A percentile compares a stretch with the other conserved stretches of the same genome.
phyloP scores from a whole-genome alignment of 2,113 vertebrate genomes.

The Alaudala cheleensis region DNA sequence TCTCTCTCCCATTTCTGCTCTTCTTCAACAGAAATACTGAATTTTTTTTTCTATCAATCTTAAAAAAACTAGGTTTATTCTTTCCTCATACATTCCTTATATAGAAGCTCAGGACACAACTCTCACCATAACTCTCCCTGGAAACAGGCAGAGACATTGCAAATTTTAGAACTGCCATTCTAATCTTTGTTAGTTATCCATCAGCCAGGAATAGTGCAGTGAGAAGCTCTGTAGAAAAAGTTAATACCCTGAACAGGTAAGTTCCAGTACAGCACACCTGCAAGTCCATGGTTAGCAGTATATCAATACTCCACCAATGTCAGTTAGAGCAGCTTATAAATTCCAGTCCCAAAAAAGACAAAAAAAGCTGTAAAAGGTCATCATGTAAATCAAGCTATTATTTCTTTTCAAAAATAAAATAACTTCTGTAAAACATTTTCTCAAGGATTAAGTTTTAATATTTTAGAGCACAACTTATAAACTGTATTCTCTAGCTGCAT shows the following conservation, averaged over 20 bases:
- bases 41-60: neutral
- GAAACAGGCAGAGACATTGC: neutral
- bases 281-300: neutral
- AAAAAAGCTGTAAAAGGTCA: neutral
- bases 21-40: neutral
- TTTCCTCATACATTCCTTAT: neutral
- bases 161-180: neutral
- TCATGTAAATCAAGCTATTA: neutral
- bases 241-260: neutral
- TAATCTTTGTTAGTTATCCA: neutral
- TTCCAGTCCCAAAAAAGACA: neutral
- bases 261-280: neutral
- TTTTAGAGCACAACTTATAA: neutral
- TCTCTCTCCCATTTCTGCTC: neutral
- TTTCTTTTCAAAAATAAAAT: neutral
- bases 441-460: neutral
- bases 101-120: fast-evolving
- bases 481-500: neutral
- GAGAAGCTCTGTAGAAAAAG: neutral
- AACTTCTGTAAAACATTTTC: neutral
- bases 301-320: neutral
- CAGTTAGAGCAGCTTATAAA: neutral
- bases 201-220: neutral
- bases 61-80: neutral
- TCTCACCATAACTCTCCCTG: neutral